Base-by-base conservation (phyloP, 2,797 vertebrate genomes). In the Alfaro cultratus region DNA sequence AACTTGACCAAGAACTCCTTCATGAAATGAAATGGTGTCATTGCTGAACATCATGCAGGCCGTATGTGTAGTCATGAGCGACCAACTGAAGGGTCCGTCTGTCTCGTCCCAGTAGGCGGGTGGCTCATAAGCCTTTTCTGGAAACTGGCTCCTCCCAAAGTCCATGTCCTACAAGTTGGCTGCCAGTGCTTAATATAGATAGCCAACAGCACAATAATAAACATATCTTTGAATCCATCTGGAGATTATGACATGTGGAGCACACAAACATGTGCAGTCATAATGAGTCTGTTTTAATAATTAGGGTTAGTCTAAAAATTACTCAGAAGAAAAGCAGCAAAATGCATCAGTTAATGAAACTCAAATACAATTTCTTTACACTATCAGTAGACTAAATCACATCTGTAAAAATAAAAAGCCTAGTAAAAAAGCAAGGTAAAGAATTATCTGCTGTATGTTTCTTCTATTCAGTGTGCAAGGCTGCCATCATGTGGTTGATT, bases 401-500 rank as follows among this genome's bases (percentile, higher is more conserved):
- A 55, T n/a, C 3, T n/a, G 53, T n/a, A 15, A 6, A 18, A 34
- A 34, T 10, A 36, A 21, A 31, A 36, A 1, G 1, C 29, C 16
- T 64, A 4, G 2, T 34, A 49, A 71, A 76, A 73, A 77, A 73
- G 74, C 39, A 34, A 18, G 41, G 74, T 73, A 60, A 68, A 62
- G 77, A 75, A 72, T 26, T 53, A 21, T 26, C 68, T 51, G 0
- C 68, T 73, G 43, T 79, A 46, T 10, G 26, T 29, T 26, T 31
- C 43, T 26, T 80, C 46, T 9, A 78, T 85, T 55, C 46, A 71
- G 7, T 79, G 89, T 91, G 67, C 80, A 93, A 94, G 81, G 79
- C 89, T 95, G 95, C 93, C 95, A 93, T 89, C 95, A 71, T 91
- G 94, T 95, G 96, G 94, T 21, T n/a, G 12, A 43, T 43, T 45